A percentile compares a stretch with the other conserved stretches of the same genome.
Evolutionary conservation across 2,113 vertebrate species (phyloP).

Genomic region (Boleophthalmus pectinirostris): DNA sequence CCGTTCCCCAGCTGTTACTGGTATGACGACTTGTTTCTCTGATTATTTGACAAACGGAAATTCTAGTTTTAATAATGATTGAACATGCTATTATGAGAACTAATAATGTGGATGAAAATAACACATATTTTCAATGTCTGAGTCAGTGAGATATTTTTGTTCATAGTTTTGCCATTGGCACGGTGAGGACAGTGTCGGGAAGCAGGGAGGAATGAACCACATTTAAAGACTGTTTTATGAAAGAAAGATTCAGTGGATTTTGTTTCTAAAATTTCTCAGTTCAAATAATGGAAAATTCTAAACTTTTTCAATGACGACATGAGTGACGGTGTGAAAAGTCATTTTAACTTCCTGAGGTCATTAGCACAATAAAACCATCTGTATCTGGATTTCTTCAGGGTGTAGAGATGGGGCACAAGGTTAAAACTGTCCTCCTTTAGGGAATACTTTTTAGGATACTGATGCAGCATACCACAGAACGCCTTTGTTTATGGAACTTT

Average conservation of each 20-base stretch:
- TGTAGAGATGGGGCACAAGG: slow-evolving; percentile 2
- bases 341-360: not conserved
- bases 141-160: slow-evolving; percentile 27
- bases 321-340: not conserved
- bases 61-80: not conserved
- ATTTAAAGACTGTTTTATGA: not conserved
- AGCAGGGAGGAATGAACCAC: slow-evolving; percentile 14
- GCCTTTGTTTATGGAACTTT: slow-evolving; percentile 27
- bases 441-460: slow-evolving; percentile 38
- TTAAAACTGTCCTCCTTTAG: slow-evolving; percentile 4
- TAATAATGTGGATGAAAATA: not conserved
- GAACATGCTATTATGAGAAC: not conserved
- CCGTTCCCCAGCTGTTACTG: not conserved
- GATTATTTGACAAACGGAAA: not conserved
- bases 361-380: not conserved
- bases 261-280: no score
- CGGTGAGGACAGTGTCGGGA: slow-evolving; percentile 28
- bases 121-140: not conserved
- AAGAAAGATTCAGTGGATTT: no score
- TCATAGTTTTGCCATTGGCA: slow-evolving; percentile 30
- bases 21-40: not conserved
- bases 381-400: slow-evolving; percentile 1
- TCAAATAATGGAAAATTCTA: no score
- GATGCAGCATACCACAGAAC: slow-evolving; percentile 31
- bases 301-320: no score